Evolutionary conservation across 2,888 invertebrate genomes (phyloP), one percentile per base, ranked within the genome.

Genomic region (Diaperis boleti): DNA sequence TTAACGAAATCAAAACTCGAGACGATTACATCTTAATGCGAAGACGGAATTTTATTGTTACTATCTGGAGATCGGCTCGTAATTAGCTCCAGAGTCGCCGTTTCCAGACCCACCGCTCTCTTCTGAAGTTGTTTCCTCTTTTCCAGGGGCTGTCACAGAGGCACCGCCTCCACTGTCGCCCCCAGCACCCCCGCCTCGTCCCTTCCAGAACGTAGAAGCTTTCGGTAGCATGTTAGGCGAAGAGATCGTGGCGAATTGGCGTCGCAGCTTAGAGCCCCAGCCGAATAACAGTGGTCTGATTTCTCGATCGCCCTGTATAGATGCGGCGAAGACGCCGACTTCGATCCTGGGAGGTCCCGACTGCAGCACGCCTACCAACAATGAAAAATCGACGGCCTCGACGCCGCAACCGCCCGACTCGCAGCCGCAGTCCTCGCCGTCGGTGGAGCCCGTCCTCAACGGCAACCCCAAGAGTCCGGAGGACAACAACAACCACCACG

Each of bases 201-300:
- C 85, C 67, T 85, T 88, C 74, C 87, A 88, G 79, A 88, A 87
- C 82, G 88, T 89, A 74, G 89, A 89, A 79, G 85, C 86, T 74
- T 89, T 90, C 84, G 91, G 90, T 83, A 87, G 88, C 69, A 84
- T 89, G 78, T 85, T 92, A 79, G 93, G 93, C 81, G 91, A 92
- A 81, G 92, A 92, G 82, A 89, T 93, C 81, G 92, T 92, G 81
- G 88, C 88, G 75, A 88, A 89, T 80, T 91, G 91, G 89, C 87
- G 91, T 78, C 87, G 89, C 74, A 88, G 88, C 74, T 84, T 90
- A 78, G 89, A 90, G 79, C n/a, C n/a, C n/a, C n/a, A n/a, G n/a
- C 80, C 84, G 72, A 72, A 69, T 68, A 79, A 73, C 69, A 77
- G 72, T n/a, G n/a, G n/a, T 68, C 41, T 72, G 66, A 71, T 71